phyloP scores from a whole-genome alignment of 2,113 vertebrate species.

The Cyprinodon tularosa region DNA sequence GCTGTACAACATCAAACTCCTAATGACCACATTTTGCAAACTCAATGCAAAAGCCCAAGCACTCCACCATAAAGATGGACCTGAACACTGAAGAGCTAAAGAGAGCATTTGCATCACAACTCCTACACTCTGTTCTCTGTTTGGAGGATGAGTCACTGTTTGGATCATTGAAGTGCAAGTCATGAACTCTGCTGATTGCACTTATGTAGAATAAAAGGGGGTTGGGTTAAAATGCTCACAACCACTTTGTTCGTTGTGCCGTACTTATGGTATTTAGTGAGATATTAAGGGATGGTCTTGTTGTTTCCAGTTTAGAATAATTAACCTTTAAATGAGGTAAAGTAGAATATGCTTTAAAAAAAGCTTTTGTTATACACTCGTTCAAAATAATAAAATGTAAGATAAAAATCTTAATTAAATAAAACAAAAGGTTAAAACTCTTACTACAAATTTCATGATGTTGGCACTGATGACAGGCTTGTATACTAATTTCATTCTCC shows the following conservation, averaged over 20 bases:
- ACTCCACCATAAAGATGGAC: not conserved
- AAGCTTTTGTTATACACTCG: too few relatives aligned
- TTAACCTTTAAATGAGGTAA: not conserved
- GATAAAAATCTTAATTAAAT: too few relatives aligned
- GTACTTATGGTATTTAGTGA: not conserved
- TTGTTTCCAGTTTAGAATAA: not conserved
- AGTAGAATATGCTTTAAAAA: not conserved
- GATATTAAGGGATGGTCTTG: not conserved
- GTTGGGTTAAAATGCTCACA: constrained; percentile 22
- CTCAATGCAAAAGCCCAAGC: not conserved
- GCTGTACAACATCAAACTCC: not conserved
- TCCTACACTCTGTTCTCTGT: constrained; percentile 48
- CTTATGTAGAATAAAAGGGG: constrained; percentile 23
- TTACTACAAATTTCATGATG: too few relatives aligned
- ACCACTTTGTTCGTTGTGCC: constrained; percentile 12
- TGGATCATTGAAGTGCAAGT: constrained; percentile 38
- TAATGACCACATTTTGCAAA: not conserved
- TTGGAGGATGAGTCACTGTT: constrained; percentile 63
- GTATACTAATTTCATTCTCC: too few relatives aligned
- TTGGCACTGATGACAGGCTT: too few relatives aligned
- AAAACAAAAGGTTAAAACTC: too few relatives aligned
- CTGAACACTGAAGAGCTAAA: constrained; percentile 9
- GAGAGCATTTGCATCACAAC: constrained; percentile 11
- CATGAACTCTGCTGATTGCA: constrained; percentile 24
- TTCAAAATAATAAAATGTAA: not conserved